Percentiles rank a stretch among this genome's conserved stretches.
Conservation (phyloP, 23 tunicate species). For the Halocynthia aurantium region DNA sequence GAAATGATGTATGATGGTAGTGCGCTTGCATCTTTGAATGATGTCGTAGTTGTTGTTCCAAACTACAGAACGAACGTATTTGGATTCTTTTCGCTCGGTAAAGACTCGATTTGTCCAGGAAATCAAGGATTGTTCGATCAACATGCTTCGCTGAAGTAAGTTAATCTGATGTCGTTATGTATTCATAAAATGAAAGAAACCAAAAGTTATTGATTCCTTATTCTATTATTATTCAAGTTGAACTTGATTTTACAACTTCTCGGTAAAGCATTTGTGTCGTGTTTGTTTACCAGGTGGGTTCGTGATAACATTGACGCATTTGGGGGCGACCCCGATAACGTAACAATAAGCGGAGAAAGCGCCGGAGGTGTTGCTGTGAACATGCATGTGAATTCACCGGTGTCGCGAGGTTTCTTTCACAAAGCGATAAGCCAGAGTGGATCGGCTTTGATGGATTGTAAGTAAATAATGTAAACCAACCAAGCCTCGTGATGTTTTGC, state of each 20-base stretch:
- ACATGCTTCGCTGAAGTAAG: slow-evolving; percentile 57
- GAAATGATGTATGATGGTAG: slow-evolving; percentile 4
- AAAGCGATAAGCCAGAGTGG: slow-evolving; percentile 57
- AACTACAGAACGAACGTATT: slow-evolving; percentile 9
- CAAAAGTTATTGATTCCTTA: no score
- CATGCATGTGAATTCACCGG: slow-evolving; percentile 33
- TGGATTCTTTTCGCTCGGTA: slow-evolving; percentile 17
- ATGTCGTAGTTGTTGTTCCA: slow-evolving; percentile 26
- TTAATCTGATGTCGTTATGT: background rate
- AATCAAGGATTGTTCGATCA: slow-evolving; percentile 19
- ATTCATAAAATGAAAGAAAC: no score
- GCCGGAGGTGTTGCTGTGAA: slow-evolving; percentile 44
- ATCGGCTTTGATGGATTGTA: background rate
- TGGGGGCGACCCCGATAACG: slow-evolving; percentile 36
- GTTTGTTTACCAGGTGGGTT: slow-evolving; percentile 23
- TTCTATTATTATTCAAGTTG: no score
- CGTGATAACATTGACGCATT: slow-evolving; percentile 28
- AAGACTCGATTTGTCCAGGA: slow-evolving; percentile 14
- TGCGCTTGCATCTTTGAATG: slow-evolving; percentile 17
- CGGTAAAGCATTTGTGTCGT: no score
- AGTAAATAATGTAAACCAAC: no score
- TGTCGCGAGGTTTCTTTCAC: slow-evolving; percentile 36
- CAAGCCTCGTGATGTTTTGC: no score
- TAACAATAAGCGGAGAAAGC: slow-evolving; percentile 46
- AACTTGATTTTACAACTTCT: no score